A percentile compares a stretch with the other conserved stretches of the same genome.
Conservation (phyloP, 2,797 vertebrate species). For the Dicrostonyx torquatus region DNA sequence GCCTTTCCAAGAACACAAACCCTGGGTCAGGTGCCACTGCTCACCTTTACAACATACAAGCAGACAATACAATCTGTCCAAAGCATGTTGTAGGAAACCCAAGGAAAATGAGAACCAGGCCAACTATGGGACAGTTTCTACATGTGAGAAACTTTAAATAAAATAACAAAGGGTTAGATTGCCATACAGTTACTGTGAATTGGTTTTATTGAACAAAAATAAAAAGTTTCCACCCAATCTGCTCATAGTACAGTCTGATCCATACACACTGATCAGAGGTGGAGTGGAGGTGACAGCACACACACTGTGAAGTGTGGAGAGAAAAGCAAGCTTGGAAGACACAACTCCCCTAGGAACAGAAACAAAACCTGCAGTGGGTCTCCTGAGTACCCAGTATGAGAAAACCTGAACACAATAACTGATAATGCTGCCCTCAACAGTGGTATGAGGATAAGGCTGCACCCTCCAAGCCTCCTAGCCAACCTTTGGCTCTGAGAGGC, state of each 20-base stretch:
- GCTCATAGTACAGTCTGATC: background rate
- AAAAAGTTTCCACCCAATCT: slow-evolving; percentile 11
- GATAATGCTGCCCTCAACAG: background rate
- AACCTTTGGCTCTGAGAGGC: background rate
- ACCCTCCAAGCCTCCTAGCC: background rate
- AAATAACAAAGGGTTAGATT: slow-evolving; percentile 13
- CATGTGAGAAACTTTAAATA: background rate
- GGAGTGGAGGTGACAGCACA: too few species aligned
- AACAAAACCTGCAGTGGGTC: too few species aligned
- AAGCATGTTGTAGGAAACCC: background rate
- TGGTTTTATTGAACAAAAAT: slow-evolving; percentile 70
- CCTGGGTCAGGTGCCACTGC: background rate
- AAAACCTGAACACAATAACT: background rate
- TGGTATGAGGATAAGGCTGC: background rate
- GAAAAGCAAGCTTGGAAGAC: background rate
- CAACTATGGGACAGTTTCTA: background rate
- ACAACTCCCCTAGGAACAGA: background rate
- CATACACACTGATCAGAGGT: background rate
- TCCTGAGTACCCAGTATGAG: background rate
- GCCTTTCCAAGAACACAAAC: slow-evolving; percentile 2
- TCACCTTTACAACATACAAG: background rate
- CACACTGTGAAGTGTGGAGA: background rate
- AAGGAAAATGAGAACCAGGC: slow-evolving; percentile 7
- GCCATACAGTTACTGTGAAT: background rate
- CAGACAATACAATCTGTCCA: background rate